Evolutionary conservation across 1,140 invertebrate genomes (phyloP).

Genomic region (Heliothis subflexa): DNA sequence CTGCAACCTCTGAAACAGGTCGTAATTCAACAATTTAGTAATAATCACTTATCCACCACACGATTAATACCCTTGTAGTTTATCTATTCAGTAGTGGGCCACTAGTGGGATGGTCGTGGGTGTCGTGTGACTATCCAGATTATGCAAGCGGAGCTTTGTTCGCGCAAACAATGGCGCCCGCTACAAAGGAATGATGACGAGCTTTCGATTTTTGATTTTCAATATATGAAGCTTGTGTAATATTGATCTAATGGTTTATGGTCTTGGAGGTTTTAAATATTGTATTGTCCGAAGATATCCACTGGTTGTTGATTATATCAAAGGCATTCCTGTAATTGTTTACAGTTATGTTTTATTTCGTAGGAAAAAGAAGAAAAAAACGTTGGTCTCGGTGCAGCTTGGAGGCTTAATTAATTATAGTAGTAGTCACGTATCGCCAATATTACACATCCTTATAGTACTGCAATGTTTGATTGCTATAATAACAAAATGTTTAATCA

Average conservation of each 20-base stretch:
- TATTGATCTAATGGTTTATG: neutral
- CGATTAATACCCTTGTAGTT: no score
- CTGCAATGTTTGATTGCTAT: neutral
- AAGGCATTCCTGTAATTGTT: neutral
- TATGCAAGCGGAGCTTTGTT: slow-evolving; percentile 34
- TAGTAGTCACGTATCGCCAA: neutral
- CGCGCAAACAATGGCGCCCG: slow-evolving; percentile 23
- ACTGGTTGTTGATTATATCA: no score
- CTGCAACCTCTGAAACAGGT: no score
- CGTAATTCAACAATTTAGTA: no score
- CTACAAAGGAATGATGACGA: slow-evolving; percentile 10
- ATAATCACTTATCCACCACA: no score
- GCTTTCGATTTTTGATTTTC: slow-evolving; percentile 4
- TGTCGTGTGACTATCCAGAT: slow-evolving; percentile 8
- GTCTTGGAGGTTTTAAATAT: no score
- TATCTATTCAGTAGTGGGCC: neutral
- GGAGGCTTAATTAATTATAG: no score
- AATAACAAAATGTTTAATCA: no score
- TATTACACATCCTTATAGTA: neutral
- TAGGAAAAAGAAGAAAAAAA: no score
- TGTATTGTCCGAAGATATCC: no score
- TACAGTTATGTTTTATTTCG: neutral
- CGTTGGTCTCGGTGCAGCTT: no score
- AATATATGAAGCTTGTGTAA: neutral
- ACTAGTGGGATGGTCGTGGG: slow-evolving; percentile 12